phyloP scores from a whole-genome alignment of 2,797 vertebrate genomes.

The Silurus lanzhouensis region DNA sequence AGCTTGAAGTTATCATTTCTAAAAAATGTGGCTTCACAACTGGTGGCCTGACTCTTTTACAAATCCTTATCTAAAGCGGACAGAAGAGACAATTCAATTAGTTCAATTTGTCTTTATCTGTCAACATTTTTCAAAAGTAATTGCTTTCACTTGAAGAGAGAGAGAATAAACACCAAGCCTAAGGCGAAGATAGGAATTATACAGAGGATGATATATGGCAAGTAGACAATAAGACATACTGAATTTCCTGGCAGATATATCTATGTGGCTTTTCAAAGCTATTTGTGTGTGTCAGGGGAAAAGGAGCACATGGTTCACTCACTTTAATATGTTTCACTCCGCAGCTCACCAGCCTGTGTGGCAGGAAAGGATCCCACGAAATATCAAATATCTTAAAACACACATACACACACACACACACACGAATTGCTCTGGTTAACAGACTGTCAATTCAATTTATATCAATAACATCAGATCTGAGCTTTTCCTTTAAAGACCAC shows the following conservation, averaged over 20 bases:
- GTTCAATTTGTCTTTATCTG: conserved; percentile 23
- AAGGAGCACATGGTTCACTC: conserved; percentile 53
- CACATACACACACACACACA: conserved; percentile 10
- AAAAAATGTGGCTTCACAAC: conserved; percentile 2
- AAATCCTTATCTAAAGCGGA: conserved; percentile 32
- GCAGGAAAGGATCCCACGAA: conserved; percentile 89
- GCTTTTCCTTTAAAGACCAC: neutral
- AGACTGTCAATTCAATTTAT: neutral
- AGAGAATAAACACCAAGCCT: neutral
- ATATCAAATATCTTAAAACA: conserved; percentile 91
- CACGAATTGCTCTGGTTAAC: conserved; percentile 14
- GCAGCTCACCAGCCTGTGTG: conserved; percentile 89
- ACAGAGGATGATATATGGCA: neutral
- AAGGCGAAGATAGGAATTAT: neutral
- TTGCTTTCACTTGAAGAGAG: conserved; percentile 1
- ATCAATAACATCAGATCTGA: neutral
- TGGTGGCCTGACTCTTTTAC: neutral
- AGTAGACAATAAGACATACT: neutral
- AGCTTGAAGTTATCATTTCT: conserved; percentile 36
- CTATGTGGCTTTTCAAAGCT: neutral
- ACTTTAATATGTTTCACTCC: conserved; percentile 99
- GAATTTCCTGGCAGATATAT: neutral
- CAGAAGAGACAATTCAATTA: conserved; percentile 26
- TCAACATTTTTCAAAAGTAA: conserved; percentile 30
- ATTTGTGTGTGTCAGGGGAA: neutral